A percentile compares a stretch with the other conserved stretches of the same genome.
These are phyloP conservation scores for Tylochromis polylepis DNA, from an alignment of 2,113 vertebrate species.

Conservation along the genomic window DNA sequence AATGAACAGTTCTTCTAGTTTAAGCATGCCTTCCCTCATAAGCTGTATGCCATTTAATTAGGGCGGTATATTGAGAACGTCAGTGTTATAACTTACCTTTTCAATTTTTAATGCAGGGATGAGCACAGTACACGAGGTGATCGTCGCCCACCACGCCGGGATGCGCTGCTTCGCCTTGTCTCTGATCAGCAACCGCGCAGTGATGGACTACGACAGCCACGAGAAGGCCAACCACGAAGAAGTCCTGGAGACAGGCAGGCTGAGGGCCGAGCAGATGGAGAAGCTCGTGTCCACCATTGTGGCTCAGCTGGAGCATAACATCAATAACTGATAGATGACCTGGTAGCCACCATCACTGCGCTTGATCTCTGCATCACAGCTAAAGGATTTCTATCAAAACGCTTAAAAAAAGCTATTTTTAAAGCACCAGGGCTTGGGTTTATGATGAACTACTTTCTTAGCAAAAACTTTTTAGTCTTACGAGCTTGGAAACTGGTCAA, in stretches of 20 bases:
- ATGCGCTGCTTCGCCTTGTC: conserved; percentile 87
- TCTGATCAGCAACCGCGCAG: conserved; percentile 83
- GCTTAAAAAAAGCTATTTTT: neutral
- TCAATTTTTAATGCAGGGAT: conserved; percentile 72
- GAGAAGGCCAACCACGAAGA: conserved; percentile 84
- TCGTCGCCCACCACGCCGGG: conserved; percentile 84
- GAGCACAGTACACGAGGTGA: conserved; percentile 90
- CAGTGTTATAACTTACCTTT: fast-evolving
- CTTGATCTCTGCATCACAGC: neutral
- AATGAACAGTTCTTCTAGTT: neutral
- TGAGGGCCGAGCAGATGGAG: conserved; percentile 73
- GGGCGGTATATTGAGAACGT: neutral
- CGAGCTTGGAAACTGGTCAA: neutral
- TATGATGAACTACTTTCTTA: neutral
- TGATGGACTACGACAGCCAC: conserved; percentile 79
- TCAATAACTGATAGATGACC: neutral
- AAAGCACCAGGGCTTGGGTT: neutral
- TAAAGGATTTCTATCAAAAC: neutral
- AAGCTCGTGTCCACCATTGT: conserved; percentile 75
- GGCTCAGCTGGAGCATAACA: conserved; percentile 55
- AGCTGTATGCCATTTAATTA: neutral
- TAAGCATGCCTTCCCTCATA: neutral
- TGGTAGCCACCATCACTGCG: neutral
- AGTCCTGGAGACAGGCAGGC: conserved; percentile 76
- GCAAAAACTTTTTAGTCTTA: neutral